Base-by-base conservation (phyloP, 2,113 vertebrate species). In the Burhinus bistriatus region DNA sequence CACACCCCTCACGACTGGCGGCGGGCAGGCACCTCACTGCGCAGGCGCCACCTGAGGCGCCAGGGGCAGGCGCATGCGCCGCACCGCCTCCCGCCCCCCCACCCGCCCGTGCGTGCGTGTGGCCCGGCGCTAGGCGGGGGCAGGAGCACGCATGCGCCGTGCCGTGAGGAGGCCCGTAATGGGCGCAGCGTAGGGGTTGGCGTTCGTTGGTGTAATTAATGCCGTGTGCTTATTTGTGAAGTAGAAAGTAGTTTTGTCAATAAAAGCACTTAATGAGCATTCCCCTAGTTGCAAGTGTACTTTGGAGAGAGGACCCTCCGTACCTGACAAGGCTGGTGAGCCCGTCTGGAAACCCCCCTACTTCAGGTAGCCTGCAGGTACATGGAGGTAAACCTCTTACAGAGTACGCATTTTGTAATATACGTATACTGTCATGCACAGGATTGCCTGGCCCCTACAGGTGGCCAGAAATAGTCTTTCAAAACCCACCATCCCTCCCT, bases 191-290 rank as follows among this genome's bases (percentile, higher is more conserved):
- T 6, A 8, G 34, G 34, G 40, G 40, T 40, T 3, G 30, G 1
- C 2, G 7, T 8, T 5, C n/a, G 4, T 8, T 6, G 0, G 7
- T 5, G 1, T 15, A 1, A 4, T 15, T 30, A 12, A 5, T 2
- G 49, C 16, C 1, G 8, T 2, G 0, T 21, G 51, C 29, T 27
- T 4, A 1, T 9, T 21, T 34, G 49, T 15, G 57, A 12, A 2
- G 19, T 7, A 19, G 8, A 5, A 27, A 27, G 2, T 8, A 18
- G 23, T 2, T 44, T 1, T 19, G 36, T 6, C 45, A 12, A 2
- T 29, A 34, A 17, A 9, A 15, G 0, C 9, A 0, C 0, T 1
- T 21, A 4, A 15, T 3, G 7, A 23, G 26, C 32, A 0, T 26
- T 36, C 22, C 32, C 6, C 10, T 4, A 12, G 7, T 4, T 5